These are phyloP conservation scores for Silurus asotus DNA, from an alignment of 2,113 vertebrate genomes.

Conservation along the genomic window DNA sequence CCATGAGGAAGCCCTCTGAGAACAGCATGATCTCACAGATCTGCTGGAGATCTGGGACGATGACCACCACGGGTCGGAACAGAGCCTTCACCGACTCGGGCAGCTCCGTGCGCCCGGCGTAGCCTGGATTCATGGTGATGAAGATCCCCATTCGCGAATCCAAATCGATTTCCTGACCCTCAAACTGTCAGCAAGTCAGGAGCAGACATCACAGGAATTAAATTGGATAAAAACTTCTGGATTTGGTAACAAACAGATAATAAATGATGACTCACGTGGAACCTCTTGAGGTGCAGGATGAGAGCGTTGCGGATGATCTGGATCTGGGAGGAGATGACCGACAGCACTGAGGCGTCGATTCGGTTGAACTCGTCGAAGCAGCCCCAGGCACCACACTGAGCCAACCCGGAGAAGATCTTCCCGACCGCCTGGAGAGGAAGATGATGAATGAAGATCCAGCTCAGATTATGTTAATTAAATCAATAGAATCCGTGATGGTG, in stretches of 20 bases:
- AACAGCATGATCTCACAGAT: constrained; percentile 99
- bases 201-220: neutral
- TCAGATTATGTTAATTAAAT: too few relatives aligned
- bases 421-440: constrained; percentile 81
- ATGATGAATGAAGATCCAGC: neutral
- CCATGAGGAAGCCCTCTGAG: constrained; percentile 92
- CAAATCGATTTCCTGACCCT: constrained; percentile 88
- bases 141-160: constrained; percentile 92
- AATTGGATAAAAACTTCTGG: neutral
- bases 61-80: constrained; percentile 93
- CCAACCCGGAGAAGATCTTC: constrained; percentile 92
- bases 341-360: constrained; percentile 94
- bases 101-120: constrained; percentile 92
- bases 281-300: constrained; percentile 81
- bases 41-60: constrained; percentile 93
- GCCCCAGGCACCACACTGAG: constrained; percentile 96
- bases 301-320: constrained; percentile 92
- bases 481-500: neutral
- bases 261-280: constrained; percentile 77
- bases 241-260: neutral
- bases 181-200: constrained; percentile 76
- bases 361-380: constrained; percentile 99
- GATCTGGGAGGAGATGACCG: constrained; percentile 95
- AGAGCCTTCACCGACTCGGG: constrained; percentile 96
- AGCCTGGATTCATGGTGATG: constrained; percentile 98